These are phyloP conservation scores for Brachyalestes nurse DNA, from an alignment of 2,797 vertebrate genomes.

Conservation along the genomic window DNA sequence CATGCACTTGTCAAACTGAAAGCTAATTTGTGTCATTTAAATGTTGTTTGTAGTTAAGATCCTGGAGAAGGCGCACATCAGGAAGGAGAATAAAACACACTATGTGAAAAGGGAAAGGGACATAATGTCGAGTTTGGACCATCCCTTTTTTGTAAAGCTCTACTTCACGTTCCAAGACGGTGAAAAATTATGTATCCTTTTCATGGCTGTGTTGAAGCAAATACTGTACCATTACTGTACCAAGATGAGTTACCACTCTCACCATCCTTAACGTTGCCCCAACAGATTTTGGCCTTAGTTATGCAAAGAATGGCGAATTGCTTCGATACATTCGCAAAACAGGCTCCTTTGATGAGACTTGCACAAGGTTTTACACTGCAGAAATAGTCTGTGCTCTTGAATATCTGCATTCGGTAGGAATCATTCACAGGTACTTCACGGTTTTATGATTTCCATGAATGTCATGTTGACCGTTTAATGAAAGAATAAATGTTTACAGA, in stretches of 20 bases:
- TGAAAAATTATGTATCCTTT: conserved; percentile 99
- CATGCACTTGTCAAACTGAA: not conserved
- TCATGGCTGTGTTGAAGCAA: not conserved
- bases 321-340: conserved; percentile 99
- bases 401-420: conserved; percentile 95
- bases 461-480: too few relatives aligned
- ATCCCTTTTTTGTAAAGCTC: conserved; percentile 98
- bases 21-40: not conserved
- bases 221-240: not conserved
- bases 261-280: conserved; percentile 39
- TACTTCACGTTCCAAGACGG: conserved; percentile 99
- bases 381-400: conserved; percentile 96
- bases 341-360: conserved; percentile 98
- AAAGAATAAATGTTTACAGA: not conserved
- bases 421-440: conserved; percentile 91
- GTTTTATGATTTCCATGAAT: not conserved
- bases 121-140: conserved; percentile 94
- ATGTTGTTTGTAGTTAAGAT: conserved; percentile 89
- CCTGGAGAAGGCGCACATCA: conserved; percentile 97
- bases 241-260: not conserved
- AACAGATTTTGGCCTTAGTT: conserved; percentile 98
- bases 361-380: conserved; percentile 97
- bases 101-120: conserved; percentile 97
- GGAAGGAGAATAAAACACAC: conserved; percentile 97
- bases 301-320: conserved; percentile 97